A percentile compares a stretch with the other conserved stretches of the same genome.
Conservation (phyloP, 2,888 invertebrate species). For the Therioaphis trifolii region DNA sequence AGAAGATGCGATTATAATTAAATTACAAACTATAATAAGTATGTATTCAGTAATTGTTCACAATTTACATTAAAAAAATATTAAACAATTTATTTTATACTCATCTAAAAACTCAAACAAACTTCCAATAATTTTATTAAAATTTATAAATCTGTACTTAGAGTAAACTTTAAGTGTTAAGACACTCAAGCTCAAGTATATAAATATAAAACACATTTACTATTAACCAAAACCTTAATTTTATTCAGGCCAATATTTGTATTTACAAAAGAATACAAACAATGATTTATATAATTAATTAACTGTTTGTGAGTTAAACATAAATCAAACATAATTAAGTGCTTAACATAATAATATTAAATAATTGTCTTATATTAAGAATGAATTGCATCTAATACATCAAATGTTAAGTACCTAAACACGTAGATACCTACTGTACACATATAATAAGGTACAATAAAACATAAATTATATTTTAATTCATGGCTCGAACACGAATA, state of each 20-base stretch:
- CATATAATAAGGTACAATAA: slow-evolving; percentile 5
- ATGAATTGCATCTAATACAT: not conserved
- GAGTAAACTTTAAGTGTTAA: no score
- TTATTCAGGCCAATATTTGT: slow-evolving; percentile 47
- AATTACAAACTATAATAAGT: no score
- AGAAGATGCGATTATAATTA: no score
- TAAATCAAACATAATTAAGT: slow-evolving; percentile 31
- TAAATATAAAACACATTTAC: not conserved
- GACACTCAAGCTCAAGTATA: no score
- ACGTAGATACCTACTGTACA: not conserved
- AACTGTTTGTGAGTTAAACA: slow-evolving; percentile 22
- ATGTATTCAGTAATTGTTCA: no score
- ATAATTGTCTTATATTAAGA: slow-evolving; percentile 12
- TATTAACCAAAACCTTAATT: slow-evolving; percentile 56
- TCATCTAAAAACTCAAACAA: no score
- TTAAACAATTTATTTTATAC: no score
- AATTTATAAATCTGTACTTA: no score
- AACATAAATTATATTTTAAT: slow-evolving; percentile 11
- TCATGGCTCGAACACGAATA: not conserved
- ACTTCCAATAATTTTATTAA: no score
- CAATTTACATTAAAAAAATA: no score
- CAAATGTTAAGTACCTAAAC: not conserved
- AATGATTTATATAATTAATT: slow-evolving; percentile 17
- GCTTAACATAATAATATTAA: slow-evolving; percentile 34
- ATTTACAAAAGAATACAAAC: slow-evolving; percentile 52